Base-by-base conservation (phyloP, 2,888 invertebrate genomes). In the Actias luna region DNA sequence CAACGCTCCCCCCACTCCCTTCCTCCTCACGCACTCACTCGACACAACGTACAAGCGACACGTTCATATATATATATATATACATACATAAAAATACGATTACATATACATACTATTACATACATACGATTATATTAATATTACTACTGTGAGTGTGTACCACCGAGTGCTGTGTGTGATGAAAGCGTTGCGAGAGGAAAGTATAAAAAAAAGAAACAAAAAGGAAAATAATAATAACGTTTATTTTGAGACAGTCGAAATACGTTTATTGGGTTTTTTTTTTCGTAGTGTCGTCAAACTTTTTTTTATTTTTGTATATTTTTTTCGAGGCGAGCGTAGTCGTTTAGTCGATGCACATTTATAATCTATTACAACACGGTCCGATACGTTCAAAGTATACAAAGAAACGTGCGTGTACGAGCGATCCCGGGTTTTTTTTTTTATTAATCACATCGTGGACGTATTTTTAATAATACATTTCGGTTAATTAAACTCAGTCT, bases 131-230 rank as follows among this genome's bases (percentile, higher is more conserved):
- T 76, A 75, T 78, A 25, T 25, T 5, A 2, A 42, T 42, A 14
- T 14, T 22, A 55, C 92, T 90, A 90, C 91, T 87, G 91, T 88
- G 92, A 90, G 87, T 86, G 87, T 86, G 84, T 88, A 65, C 83
- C 88, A 88, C 88, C 89, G 92, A 91, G 92, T 92, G 92, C 92
- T 22, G 46, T 33, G 33, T 88, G 91, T 90, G 92, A 90, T 90
- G 81, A 81, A 92, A 92, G 92, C 91, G 79, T 89, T 87, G 88
- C 89, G 83, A 87, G 81, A 85, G 84, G 85, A 84, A 86, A 87
- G 83, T 78, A 77, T 80, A 87, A 90, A 88, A 86, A 84, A 89
- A 89, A 85, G 82, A 76, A 84, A 83, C 77, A 83, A 85, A 85
- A 83, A 82, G 84, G 77, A 82, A 84, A n/a, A n/a, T n/a, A n/a